A percentile compares a stretch with the other conserved stretches of the same genome.
Evolutionary conservation across 2,113 vertebrate genomes (phyloP).

Genomic region (Zapus hudsonius): DNA sequence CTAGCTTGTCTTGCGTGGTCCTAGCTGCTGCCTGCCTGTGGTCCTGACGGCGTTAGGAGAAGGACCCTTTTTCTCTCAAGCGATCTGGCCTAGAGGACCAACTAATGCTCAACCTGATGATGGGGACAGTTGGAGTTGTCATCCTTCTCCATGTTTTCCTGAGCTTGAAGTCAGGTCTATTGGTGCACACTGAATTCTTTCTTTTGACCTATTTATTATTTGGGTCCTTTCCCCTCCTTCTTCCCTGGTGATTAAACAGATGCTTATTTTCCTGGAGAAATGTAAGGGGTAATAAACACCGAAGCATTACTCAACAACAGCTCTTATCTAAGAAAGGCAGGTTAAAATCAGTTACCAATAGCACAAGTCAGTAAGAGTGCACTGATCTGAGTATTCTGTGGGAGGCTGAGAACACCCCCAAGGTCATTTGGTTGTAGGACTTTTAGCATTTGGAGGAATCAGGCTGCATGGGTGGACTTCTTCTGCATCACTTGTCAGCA

Average conservation of each 20-base stretch:
- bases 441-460: background rate
- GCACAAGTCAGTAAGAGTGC: background rate
- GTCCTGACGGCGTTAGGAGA: background rate
- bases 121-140: background rate
- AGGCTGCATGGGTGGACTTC: background rate
- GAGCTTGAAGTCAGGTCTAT: background rate
- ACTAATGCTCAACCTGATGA: background rate
- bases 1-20: background rate
- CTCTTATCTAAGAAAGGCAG: constrained; percentile 36
- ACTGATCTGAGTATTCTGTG: background rate
- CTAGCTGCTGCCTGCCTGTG: background rate
- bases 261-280: constrained; percentile 16
- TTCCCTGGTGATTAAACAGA: background rate
- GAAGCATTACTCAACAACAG: background rate
- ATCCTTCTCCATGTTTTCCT: background rate
- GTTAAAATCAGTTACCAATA: background rate
- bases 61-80: background rate
- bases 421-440: background rate
- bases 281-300: background rate
- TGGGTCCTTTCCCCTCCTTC: background rate
- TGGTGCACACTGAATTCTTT: background rate
- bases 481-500: background rate
- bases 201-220: background rate
- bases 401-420: background rate
- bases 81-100: background rate